Percentiles rank a stretch among this genome's conserved stretches.
phyloP scores from a whole-genome alignment of 2,113 vertebrate genomes.

The Willisornis vidua region DNA sequence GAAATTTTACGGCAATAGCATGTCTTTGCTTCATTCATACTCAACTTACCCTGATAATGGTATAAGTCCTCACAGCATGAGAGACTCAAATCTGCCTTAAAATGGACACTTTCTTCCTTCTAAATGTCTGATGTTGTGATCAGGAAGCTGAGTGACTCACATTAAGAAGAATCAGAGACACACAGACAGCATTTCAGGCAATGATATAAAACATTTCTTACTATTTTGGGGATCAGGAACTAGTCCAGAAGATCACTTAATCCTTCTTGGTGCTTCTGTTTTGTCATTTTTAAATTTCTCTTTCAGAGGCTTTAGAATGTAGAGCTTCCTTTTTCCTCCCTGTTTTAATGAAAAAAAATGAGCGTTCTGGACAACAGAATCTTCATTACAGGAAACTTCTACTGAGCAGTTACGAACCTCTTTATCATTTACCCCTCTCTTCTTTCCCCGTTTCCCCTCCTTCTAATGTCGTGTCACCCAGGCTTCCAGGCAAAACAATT shows the following conservation, averaged over 20 bases:
- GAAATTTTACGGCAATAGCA: rapidly evolving
- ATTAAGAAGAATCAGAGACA: background rate
- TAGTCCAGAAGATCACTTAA: background rate
- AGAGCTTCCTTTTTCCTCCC: rapidly evolving
- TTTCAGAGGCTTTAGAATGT: background rate
- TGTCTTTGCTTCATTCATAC: background rate
- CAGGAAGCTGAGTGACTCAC: background rate
- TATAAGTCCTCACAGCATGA: background rate
- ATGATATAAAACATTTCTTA: background rate
- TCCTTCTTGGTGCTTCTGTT: background rate
- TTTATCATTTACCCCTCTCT: background rate
- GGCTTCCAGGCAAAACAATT: background rate
- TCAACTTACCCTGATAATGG: background rate
- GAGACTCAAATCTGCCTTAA: background rate
- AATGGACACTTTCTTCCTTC: background rate
- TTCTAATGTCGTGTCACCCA: background rate
- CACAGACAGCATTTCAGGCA: background rate
- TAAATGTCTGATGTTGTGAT: background rate
- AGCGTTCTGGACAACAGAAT: background rate
- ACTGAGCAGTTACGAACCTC: rapidly evolving
- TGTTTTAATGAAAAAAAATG: background rate
- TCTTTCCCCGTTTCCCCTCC: background rate
- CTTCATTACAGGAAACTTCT: background rate
- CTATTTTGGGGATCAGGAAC: background rate
- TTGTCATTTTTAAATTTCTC: background rate